Conservation (phyloP, 2,113 vertebrate species). For the Paracanthobrama guichenoti region DNA sequence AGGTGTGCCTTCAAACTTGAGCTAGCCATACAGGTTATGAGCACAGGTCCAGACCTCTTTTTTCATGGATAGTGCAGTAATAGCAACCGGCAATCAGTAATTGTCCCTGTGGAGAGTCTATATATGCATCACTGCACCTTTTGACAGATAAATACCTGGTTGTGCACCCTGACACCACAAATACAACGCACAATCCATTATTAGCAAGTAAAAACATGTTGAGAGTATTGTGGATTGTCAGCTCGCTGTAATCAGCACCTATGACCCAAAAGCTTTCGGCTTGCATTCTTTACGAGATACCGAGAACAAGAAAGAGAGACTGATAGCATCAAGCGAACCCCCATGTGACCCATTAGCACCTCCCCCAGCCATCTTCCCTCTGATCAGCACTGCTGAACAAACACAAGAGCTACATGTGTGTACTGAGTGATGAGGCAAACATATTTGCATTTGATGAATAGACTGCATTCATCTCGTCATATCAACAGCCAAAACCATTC, state of each 20-base stretch:
- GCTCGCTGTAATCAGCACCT: not conserved
- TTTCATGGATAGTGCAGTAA: not conserved
- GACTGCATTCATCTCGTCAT: constrained; percentile 52
- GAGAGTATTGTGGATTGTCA: not conserved
- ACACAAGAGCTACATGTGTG: constrained; percentile 55
- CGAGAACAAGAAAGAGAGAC: not conserved
- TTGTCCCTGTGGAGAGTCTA: not conserved
- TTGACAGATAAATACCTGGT: not conserved
- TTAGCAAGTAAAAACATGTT: not conserved
- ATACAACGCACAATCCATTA: not conserved
- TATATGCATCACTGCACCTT: not conserved
- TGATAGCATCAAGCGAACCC: constrained; percentile 9
- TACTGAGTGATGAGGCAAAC: constrained; percentile 50
- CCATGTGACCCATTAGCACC: constrained; percentile 43
- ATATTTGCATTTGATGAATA: constrained; percentile 63
- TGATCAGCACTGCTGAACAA: constrained; percentile 55
- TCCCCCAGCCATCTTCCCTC: constrained; percentile 49
- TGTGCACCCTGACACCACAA: not conserved
- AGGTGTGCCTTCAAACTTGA: constrained; percentile 46
- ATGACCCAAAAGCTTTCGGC: not conserved
- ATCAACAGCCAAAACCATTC: constrained; percentile 48
- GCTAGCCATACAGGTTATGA: constrained; percentile 26
- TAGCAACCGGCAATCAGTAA: not conserved
- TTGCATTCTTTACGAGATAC: constrained; percentile 10
- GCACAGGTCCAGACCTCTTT: not conserved